Conservation (phyloP, 2,797 vertebrate species). For the Hephaestus fuliginosus region DNA sequence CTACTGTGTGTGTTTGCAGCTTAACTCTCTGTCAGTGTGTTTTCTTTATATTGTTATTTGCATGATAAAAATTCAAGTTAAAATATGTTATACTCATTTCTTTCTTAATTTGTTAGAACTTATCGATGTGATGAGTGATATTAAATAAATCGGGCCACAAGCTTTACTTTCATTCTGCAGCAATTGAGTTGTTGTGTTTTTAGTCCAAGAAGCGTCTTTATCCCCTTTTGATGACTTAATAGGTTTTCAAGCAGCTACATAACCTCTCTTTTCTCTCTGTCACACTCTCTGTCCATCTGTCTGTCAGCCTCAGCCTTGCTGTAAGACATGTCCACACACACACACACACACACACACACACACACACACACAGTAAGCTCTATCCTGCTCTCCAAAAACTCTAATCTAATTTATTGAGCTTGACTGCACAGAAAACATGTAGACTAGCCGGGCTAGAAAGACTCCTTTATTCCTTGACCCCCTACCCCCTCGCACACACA, state of each 20-base stretch:
- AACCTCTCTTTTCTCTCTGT: constrained; percentile 1
- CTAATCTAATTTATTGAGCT: constrained; percentile 73
- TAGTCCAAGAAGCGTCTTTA: neutral
- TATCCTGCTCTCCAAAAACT: constrained; percentile 60
- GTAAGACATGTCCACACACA: constrained; percentile 23
- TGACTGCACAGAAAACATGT: constrained; percentile 69
- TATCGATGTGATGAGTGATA: neutral
- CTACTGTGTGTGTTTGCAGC: neutral
- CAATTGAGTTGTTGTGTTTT: neutral
- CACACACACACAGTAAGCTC: constrained; percentile 17
- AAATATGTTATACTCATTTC: too few relatives aligned
- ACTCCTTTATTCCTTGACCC: constrained; percentile 49
- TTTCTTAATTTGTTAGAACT: neutral
- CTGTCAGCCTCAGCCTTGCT: constrained; percentile 12
- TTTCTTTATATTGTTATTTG: neutral
- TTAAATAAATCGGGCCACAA: neutral
- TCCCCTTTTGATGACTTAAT: neutral
- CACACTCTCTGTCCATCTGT: neutral
- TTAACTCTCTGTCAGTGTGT: neutral
- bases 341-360: constrained; percentile 14
- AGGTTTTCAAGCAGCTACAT: constrained; percentile 20
- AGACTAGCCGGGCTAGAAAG: constrained; percentile 60
- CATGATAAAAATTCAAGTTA: neutral
- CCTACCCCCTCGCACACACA: constrained; percentile 14
- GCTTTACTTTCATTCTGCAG: neutral